Base-by-base conservation (phyloP, 2,888 invertebrate species). In the Oscheius sp. region DNA sequence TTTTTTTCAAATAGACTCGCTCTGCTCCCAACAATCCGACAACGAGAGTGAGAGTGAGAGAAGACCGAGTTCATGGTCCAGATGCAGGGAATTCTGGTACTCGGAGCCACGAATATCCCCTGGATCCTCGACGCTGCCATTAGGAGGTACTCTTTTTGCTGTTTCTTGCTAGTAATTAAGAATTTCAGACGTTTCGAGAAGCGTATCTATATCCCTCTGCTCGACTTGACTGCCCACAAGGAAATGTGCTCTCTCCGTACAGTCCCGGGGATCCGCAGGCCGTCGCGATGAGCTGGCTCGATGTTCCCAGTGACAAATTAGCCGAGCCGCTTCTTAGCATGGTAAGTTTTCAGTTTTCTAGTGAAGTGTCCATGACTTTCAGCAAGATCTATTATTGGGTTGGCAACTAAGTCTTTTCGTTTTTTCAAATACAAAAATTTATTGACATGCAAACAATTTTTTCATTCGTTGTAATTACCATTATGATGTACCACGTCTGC, bases 21-120 rank as follows among this genome's bases (percentile, higher is more conserved):
- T 99, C 70, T 98, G 97, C 90, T 95, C 96, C 29, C 95, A 96
- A 5, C 93, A 99, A 86, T 96, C 96, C 35, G 99, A 99, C 90
- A 97, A 96, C 90, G 99, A 99, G 91, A 96, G 96, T 50, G 99
- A 99, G 91, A 96, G 96, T 7, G 97, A 97, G 3, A 92, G 98
- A 99, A 99, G 91, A 99, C 99, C 0, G 98, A 99, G 90, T 99
- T 99, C 91, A 93, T 99, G 73, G 96, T 98, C 48, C 99, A 99
- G 91, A 99, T 99, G 99, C 98, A 99, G 71, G 94, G 95, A 37
- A 95, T 99, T 82, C 92, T 96, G 58, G 95, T 96, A 0, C 91
- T 97, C 83, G 99, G 97, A 13, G 99, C 99, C 57, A 99, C 99
- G 10, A 99, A 99, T 92, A 98, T 98, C 71, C 92, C 92, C 0